phyloP scores from a whole-genome alignment of 1,140 invertebrate species.

The honey bee (Apis mellifera) region Amel_HAv3.1 CM009938.2:957001-957500 shows the following conservation, averaged over 20 bases:
- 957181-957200: constrained; percentile 81
- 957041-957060: constrained; percentile 50
- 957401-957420: constrained; percentile 42
- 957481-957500: constrained; percentile 29
- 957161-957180: constrained; percentile 79
- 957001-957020: neutral
- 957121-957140: constrained; percentile 50
- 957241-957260: constrained; percentile 82
- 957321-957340: constrained; percentile 57
- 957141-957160: constrained; percentile 62
- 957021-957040: constrained; percentile 46
- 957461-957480: neutral
- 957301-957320: constrained; percentile 14
- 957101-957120: constrained; percentile 36
- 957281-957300: constrained; percentile 69
- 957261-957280: constrained; percentile 79
- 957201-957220: constrained; percentile 79
- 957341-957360: constrained; percentile 42
- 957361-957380: constrained; percentile 40
- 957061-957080: constrained; percentile 44
- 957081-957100: constrained; percentile 37
- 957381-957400: constrained; percentile 45
- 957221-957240: constrained; percentile 79
- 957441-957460: constrained; percentile 13
- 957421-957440: constrained; percentile 45